Percentiles rank a stretch among this genome's conserved stretches.
These are phyloP conservation scores for Clarias laeviceps DNA, from an alignment of 2,797 vertebrate species.

Conservation along the genomic window DNA sequence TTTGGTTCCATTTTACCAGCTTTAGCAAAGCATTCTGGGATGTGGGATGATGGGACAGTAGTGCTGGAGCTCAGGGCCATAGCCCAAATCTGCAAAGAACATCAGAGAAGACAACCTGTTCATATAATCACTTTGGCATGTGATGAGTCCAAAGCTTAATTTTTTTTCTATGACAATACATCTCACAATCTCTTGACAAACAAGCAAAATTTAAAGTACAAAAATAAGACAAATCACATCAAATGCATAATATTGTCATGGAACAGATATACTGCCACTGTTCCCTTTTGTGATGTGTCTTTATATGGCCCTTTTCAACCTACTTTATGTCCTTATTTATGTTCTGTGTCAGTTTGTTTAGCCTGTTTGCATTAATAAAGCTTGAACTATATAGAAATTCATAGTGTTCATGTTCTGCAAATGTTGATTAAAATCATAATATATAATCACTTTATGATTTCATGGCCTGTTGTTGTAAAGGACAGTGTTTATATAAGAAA, in stretches of 20 bases:
- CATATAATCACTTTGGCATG: neutral
- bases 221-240: neutral
- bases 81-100: conserved; percentile 45
- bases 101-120: conserved; percentile 33
- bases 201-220: neutral
- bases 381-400: neutral
- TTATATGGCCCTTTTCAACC: neutral
- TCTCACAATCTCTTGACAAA: neutral
- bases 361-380: neutral
- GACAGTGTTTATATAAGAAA: neutral
- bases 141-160: neutral
- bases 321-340: neutral
- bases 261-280: neutral
- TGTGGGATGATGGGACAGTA: neutral
- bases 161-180: neutral
- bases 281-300: neutral
- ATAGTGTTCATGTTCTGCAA: neutral
- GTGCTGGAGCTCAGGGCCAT: neutral
- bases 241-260: neutral
- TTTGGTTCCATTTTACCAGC: conserved; percentile 97
- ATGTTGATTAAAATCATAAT: neutral
- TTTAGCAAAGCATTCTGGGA: conserved; percentile 86
- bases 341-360: neutral
- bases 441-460: neutral
- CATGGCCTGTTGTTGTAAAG: neutral